Base-by-base conservation (phyloP, 2,113 vertebrate genomes). In the Anser cygnoides region DNA sequence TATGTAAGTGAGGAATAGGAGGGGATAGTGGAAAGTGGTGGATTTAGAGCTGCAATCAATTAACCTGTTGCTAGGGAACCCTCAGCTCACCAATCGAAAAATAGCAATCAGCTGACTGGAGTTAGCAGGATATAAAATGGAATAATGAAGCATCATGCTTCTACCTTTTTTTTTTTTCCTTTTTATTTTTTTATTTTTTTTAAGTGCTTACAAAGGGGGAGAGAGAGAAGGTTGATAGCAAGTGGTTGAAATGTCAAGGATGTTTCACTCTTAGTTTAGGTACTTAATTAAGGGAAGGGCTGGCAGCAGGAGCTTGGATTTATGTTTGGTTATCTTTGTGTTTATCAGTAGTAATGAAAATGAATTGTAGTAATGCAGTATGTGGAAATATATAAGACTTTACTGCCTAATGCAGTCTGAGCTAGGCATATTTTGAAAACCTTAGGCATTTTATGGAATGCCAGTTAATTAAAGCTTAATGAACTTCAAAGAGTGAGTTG, bases 11-110 rank as follows among this genome's bases (percentile, higher is more conserved):
- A 83, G 11, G 31, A 58, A 70, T 2, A 78, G 44, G 46, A 87
- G n/a, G 49, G 72, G 39, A n/a, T 37, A 49, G 9, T 41, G 78
- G 79, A 80, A 79, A 0, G 6, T 77, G 59, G 35, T 81, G 54
- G 71, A 71, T 96, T 96, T 79, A 76, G 52, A 94, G 26, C 89
- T 90, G 91, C 70, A 87, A 78, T 92, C 70, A 89, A 80, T 92
- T 95, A 93, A 81, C 74, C 75, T 79, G 88, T 89, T 96, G 91
- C 90, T 94, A 94, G 49, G 87, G 44, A 84, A 91, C 82, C 26
- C 49, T 81, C 59, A 59, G 19, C 18, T 94, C 59, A 82, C 81
- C 79, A 83, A 59, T 94, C n/a, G 41, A 50, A 89, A 87, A 70
- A 65, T 7, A 95, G 15, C n/a, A 58, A 77, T 82, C 63, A 95